Evolutionary conservation across 2,113 vertebrate species (phyloP).

Genomic region (Archocentrus centrarchus): DNA sequence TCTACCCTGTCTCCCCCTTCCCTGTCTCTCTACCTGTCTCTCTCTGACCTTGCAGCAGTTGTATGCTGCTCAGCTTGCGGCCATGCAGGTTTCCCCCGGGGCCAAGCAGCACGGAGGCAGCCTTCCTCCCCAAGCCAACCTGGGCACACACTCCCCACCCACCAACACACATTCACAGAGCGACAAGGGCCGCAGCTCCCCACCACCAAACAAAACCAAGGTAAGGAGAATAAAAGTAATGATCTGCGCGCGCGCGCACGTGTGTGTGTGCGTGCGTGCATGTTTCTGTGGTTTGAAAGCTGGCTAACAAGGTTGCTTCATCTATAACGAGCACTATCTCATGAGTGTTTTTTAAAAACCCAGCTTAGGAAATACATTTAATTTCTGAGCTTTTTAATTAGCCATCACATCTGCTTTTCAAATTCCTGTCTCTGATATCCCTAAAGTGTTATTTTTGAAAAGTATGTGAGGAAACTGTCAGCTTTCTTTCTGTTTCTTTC

Average conservation of each 20-base stretch:
- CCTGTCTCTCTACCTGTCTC: slow-evolving; percentile 38
- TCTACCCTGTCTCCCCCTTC: not conserved
- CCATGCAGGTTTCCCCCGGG: slow-evolving; percentile 98
- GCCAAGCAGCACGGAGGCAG: slow-evolving; percentile 89
- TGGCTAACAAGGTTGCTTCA: not conserved
- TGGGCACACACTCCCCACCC: slow-evolving; percentile 93
- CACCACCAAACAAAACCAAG: slow-evolving; percentile 92
- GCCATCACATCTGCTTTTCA: slow-evolving; percentile 1
- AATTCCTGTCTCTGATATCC: not conserved
- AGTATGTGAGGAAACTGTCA: not conserved
- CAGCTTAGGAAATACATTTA: not conserved
- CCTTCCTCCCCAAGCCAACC: slow-evolving; percentile 89
- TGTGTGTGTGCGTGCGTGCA: not conserved
- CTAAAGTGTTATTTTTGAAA: not conserved
- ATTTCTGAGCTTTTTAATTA: slow-evolving; percentile 2
- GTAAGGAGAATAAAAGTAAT: slow-evolving; percentile 74
- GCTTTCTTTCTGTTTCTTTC: not conserved
- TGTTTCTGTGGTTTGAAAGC: not conserved
- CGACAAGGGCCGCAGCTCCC: slow-evolving; percentile 93
- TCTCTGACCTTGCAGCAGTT: slow-evolving; percentile 86
- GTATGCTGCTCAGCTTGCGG: slow-evolving; percentile 97
- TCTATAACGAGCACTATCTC: not conserved
- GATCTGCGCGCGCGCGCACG: slow-evolving; percentile 9
- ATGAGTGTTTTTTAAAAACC: not conserved
- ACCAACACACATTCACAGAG: slow-evolving; percentile 91